Evolutionary conservation across 2,797 vertebrate genomes (phyloP).

Genomic region (Tenualosa ilisha): DNA sequence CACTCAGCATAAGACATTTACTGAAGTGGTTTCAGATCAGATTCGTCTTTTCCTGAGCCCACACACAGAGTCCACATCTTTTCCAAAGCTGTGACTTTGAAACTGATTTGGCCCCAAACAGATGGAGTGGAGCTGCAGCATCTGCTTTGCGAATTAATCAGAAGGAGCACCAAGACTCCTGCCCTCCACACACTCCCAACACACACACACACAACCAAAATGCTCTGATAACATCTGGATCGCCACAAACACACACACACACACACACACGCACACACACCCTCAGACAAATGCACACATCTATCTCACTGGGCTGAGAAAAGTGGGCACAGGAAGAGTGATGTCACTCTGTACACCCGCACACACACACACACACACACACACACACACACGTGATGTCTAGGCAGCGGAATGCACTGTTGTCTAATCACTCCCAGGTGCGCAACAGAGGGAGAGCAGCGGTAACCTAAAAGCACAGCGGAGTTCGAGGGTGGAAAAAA

Average conservation of each 20-base stretch:
- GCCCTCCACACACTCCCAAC: not conserved
- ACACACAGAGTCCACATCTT: too few relatives aligned
- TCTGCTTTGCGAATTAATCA: not conserved
- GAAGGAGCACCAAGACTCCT: not conserved
- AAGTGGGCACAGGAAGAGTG: constrained; percentile 35
- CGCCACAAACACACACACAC: constrained; percentile 38
- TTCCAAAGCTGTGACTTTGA: too few relatives aligned
- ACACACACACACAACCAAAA: not conserved
- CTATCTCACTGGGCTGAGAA: constrained; percentile 19
- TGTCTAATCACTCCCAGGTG: constrained; percentile 79
- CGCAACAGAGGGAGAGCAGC: constrained; percentile 57
- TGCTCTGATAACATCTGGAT: constrained; percentile 40
- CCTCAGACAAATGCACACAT: too few relatives aligned
- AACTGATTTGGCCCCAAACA: not conserved
- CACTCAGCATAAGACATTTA: not conserved
- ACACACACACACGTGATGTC: constrained; percentile 58
- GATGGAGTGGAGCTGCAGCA: not conserved
- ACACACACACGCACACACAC: constrained; percentile 37
- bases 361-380: constrained; percentile 50
- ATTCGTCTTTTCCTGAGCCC: not conserved
- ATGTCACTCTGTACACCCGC: constrained; percentile 49
- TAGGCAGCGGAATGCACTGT: constrained; percentile 63
- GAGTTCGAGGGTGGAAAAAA: not conserved
- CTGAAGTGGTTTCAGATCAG: not conserved
- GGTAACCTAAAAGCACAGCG: constrained; percentile 57